These are phyloP conservation scores for Diphyllodes magnificus DNA, from an alignment of 2,113 vertebrate genomes.

Conservation along the genomic window DNA sequence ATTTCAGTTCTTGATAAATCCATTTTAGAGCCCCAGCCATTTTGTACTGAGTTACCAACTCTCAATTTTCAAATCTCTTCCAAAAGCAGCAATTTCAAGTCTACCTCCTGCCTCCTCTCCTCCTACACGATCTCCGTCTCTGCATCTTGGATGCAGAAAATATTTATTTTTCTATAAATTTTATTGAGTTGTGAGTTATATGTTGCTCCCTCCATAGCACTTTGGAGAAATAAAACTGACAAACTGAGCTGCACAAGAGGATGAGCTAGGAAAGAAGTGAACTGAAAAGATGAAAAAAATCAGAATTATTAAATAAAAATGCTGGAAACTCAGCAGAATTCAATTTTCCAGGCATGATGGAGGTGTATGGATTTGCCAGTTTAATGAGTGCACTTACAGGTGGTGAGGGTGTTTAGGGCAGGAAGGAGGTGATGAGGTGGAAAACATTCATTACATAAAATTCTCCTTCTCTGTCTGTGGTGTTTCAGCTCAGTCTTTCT, in stretches of 20 bases:
- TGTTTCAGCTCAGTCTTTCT: not conserved
- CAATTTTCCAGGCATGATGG: not conserved
- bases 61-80: not conserved
- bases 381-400: not conserved
- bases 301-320: not conserved
- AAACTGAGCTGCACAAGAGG: not conserved
- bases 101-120: not conserved
- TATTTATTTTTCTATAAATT: not conserved
- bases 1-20: not conserved
- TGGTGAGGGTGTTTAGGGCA: not conserved
- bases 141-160: not conserved
- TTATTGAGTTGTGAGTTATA: not conserved
- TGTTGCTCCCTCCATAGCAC: not conserved
- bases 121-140: not conserved
- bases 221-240: constrained; percentile 13
- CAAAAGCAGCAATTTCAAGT: constrained; percentile 11
- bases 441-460: not conserved
- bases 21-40: not conserved
- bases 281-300: not conserved
- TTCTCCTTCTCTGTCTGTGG: not conserved
- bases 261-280: not conserved
- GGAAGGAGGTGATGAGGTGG: not conserved
- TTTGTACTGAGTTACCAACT: not conserved
- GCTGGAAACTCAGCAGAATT: not conserved
- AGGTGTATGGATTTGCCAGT: not conserved